Evolutionary conservation across 2,113 vertebrate genomes (phyloP).

Genomic region (Rhea americana): DNA sequence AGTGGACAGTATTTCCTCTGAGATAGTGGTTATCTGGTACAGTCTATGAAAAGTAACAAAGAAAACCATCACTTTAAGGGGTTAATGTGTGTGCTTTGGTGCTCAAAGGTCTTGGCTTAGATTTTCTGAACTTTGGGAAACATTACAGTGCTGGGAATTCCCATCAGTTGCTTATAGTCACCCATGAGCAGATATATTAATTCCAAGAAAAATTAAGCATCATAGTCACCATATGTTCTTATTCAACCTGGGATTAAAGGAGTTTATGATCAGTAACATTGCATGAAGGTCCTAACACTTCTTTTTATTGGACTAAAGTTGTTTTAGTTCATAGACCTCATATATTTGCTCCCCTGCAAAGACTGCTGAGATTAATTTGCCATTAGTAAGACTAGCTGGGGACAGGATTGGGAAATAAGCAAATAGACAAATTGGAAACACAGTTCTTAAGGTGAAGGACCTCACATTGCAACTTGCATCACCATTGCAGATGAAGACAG

Average conservation of each 20-base stretch:
- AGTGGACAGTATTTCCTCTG: background rate
- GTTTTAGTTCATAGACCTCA: background rate
- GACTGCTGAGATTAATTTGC: background rate
- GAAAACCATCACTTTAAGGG: background rate
- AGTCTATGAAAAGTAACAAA: background rate
- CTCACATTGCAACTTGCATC: background rate
- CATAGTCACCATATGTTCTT: background rate
- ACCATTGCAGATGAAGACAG: background rate
- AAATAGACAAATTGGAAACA: constrained; percentile 6
- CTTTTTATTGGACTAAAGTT: background rate
- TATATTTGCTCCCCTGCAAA: background rate
- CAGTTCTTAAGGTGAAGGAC: background rate
- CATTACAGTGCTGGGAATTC: background rate
- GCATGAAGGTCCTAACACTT: background rate
- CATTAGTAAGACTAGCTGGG: background rate
- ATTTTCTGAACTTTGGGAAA: background rate
- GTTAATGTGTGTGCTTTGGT: background rate
- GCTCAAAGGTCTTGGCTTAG: background rate
- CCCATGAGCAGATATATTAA: background rate
- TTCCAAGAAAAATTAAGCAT: background rate
- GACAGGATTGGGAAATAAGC: background rate
- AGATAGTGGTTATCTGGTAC: background rate
- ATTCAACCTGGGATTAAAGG: background rate
- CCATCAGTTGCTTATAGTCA: background rate
- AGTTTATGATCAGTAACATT: background rate